A percentile compares a stretch with the other conserved stretches of the same genome.
Evolutionary conservation across 2,113 vertebrate genomes (phyloP).

Genomic region (human): GRCh38 chr22:34064001-34064500

Average conservation of each 20-base stretch:
- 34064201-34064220: not conserved
- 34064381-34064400: not conserved
- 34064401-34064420: not conserved
- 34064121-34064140: not conserved
- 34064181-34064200: not conserved
- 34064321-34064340: not conserved
- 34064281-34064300: not conserved
- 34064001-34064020: not conserved
- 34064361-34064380: not conserved
- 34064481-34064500: not conserved
- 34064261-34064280: not conserved
- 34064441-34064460: not conserved
- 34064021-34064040: not conserved
- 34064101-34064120: not conserved
- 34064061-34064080: not conserved
- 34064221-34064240: not conserved
- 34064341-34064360: not conserved
- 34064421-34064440: not conserved
- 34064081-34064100: not conserved
- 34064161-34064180: not conserved
- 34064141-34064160: not conserved
- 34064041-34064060: too few species aligned
- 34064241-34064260: not conserved
- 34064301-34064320: not conserved
- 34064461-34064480: not conserved